Evolutionary conservation across 2,797 vertebrate genomes (phyloP), one percentile per base, ranked within the genome.

Genomic region (Typhlichthys eigenmanni): DNA sequence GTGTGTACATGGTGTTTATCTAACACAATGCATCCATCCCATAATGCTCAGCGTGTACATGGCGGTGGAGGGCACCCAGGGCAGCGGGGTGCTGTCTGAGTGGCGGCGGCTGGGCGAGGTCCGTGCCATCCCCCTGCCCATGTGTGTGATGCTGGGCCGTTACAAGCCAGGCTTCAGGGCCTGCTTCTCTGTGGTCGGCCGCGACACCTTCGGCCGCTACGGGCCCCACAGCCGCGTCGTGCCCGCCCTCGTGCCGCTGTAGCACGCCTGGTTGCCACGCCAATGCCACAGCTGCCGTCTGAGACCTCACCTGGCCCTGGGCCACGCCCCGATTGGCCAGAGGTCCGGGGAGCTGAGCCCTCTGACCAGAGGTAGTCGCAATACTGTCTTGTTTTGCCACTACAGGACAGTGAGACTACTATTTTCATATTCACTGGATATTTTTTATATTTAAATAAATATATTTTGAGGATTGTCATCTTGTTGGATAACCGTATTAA

Each of bases 131-230:
- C 10, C 76, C 1, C 77, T 92, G 59, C 91, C 92, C 47, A 92
- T 91, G 80, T 88, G 81, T 17, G 82, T 85, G 38, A 53, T 87
- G 62, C 57, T 92, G 49, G 76, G 12, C 2, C 82, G 81, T 14
- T 88, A 80, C 64, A 79, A 75, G 34, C 69, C 77, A 0, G 85
- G 88, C 1, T 80, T 72, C 62, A 86, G 71, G 63, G 62, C 90
- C 50, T 88, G 82, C 49, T 88, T 92, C 4, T 52, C 80, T 11
- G 84, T 92, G 19, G 78, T 92, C 11, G 87, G 85, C 13, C 84
- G 81, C 50, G 87, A 89, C 72, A 34, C 13, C 32, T 90, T 86
- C n/a, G 78, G 70, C 11, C 83, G 87, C 0, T 84, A 74, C 0
- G 88, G 88, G 58, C 83, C 85, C 0, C 87, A 81, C 45, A 90